Conservation (phyloP, 2,797 vertebrate genomes). For the Dipus sagitta region DNA sequence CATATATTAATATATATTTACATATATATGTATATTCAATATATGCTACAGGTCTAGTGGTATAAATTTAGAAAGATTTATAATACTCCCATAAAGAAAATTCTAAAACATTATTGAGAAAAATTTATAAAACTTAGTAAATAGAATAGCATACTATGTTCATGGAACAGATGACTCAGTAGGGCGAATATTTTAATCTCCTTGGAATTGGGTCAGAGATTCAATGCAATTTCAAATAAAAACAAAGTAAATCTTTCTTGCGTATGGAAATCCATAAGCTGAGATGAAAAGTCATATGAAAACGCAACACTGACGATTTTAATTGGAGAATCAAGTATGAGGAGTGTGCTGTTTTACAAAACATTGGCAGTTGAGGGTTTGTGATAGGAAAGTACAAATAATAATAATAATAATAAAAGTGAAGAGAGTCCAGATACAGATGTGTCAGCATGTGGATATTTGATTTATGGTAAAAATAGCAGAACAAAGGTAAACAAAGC, state of each 20-base stretch:
- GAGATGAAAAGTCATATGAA: not conserved
- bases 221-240: not conserved
- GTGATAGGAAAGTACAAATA: not conserved
- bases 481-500: not conserved
- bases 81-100: not conserved
- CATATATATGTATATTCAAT: not conserved
- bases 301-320: not conserved
- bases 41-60: not conserved
- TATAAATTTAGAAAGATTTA: not conserved
- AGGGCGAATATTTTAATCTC: not conserved
- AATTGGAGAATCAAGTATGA: not conserved
- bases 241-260: not conserved
- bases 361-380: not conserved
- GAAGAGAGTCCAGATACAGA: not conserved
- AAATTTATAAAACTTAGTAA: conserved; percentile 26
- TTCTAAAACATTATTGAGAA: not conserved
- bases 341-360: not conserved
- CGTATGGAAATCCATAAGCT: not conserved
- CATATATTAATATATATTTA: not conserved
- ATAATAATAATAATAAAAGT: not conserved
- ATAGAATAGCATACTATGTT: not conserved
- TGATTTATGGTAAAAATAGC: not conserved
- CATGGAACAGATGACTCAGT: not conserved
- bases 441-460: not conserved
- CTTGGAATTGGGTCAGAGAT: not conserved